These are phyloP conservation scores for Dicycla oo DNA, from an alignment of 2,888 invertebrate species.

Conservation along the genomic window DNA sequence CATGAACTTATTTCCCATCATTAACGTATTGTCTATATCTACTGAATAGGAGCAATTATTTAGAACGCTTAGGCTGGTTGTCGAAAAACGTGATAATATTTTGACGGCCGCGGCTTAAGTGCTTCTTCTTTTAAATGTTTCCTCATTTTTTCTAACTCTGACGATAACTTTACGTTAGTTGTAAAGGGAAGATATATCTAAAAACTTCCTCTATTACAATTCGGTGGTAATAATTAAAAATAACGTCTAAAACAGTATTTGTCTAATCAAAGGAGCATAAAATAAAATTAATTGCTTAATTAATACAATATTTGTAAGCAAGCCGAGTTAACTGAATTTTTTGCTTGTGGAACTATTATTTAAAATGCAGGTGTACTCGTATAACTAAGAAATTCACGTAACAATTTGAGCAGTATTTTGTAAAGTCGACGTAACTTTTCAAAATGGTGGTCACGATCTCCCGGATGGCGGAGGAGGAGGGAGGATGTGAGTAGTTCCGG, in stretches of 20 bases:
- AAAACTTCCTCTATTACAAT: constrained; percentile 63
- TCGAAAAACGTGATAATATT: constrained; percentile 75
- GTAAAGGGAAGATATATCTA: constrained; percentile 60
- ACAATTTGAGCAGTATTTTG: constrained; percentile 34
- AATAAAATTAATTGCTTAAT: constrained; percentile 38
- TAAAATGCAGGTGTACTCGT: constrained; percentile 14
- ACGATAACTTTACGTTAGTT: constrained; percentile 42
- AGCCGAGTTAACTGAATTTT: constrained; percentile 27
- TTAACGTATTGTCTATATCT: constrained; percentile 47
- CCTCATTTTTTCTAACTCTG: constrained; percentile 66
- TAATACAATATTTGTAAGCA: constrained; percentile 30
- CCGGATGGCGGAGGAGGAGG: constrained; percentile 50
- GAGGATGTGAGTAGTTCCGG: constrained; percentile 64
- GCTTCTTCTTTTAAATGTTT: constrained; percentile 74
- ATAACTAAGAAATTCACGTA: constrained; percentile 15
- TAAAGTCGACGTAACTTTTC: constrained; percentile 53
- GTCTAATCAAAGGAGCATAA: constrained; percentile 42
- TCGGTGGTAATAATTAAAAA: constrained; percentile 53
- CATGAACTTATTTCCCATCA: constrained; percentile 42
- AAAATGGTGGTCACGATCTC: constrained; percentile 63
- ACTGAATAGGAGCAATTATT: constrained; percentile 67
- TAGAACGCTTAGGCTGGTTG: constrained; percentile 65
- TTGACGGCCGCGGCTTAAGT: constrained; percentile 79
- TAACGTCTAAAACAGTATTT: constrained; percentile 50
- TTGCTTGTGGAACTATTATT: constrained; percentile 26